A percentile compares a stretch with the other conserved stretches of the same genome.
phyloP scores from a whole-genome alignment of 2,888 invertebrate species.

The Hanleya hanleyi region DNA sequence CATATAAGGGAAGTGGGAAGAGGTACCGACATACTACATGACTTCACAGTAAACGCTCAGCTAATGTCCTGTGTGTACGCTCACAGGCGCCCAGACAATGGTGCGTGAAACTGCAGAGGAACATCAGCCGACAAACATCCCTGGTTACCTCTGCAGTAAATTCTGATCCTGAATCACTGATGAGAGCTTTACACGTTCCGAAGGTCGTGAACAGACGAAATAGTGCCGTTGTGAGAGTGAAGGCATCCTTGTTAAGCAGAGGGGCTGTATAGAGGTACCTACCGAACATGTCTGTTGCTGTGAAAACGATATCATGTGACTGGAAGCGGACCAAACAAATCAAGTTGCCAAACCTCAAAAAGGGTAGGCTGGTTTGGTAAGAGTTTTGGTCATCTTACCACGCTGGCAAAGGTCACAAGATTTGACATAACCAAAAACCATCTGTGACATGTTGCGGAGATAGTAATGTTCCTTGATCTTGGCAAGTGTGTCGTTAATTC shows the following conservation, averaged over 20 bases:
- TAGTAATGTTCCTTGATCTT: conserved; percentile 10
- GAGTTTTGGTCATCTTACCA: conserved; percentile 3
- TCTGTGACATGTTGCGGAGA: not conserved
- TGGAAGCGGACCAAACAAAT: not conserved
- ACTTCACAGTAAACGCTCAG: too few relatives aligned
- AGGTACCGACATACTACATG: too few relatives aligned
- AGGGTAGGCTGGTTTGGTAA: not conserved
- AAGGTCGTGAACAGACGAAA: conserved; percentile 3
- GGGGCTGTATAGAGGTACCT: not conserved
- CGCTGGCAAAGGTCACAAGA: conserved; percentile 13
- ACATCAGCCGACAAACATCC: not conserved
- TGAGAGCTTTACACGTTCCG: not conserved
- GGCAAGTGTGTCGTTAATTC: conserved; percentile 15
- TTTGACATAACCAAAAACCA: conserved; percentile 8
- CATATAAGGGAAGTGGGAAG: too few relatives aligned
- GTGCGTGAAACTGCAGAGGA: not conserved
- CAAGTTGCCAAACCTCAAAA: not conserved
- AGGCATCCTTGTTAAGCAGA: conserved; percentile 2
- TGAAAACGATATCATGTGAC: not conserved
- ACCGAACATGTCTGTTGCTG: not conserved
- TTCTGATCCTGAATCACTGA: conserved; percentile 5
- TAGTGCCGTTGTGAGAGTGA: not conserved
- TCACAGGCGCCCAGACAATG: conserved; percentile 6
- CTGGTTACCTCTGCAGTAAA: conserved; percentile 4
- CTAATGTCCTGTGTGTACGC: not conserved